Conservation (phyloP, 2,888 invertebrate genomes). For the Aleiodes testaceus region DNA sequence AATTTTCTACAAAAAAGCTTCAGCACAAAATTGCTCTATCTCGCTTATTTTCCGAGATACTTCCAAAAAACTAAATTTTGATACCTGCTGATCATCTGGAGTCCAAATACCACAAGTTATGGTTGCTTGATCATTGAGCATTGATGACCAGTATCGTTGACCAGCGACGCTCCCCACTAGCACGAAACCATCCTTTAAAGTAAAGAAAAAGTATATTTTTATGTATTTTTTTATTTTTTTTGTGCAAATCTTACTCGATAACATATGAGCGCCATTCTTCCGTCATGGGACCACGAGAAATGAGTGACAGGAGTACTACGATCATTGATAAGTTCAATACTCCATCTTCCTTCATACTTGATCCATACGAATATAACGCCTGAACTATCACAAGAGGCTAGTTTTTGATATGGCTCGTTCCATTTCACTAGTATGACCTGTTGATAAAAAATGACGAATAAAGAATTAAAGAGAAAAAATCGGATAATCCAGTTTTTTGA, state of each 20-base stretch:
- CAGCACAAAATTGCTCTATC: no score
- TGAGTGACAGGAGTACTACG: conserved; percentile 97
- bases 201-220: no score
- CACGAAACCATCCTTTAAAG: conserved; percentile 90
- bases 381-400: conserved; percentile 97
- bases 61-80: no score
- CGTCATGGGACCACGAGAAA: conserved; percentile 99
- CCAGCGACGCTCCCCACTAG: conserved; percentile 98
- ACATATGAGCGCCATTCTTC: conserved; percentile 97
- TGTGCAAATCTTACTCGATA: conserved; percentile 86
- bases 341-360: conserved; percentile 99
- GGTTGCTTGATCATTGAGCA: conserved; percentile 93
- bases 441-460: conserved; percentile 25
- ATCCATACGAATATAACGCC: conserved; percentile 99
- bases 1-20: no score
- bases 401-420: conserved; percentile 98
- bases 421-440: conserved; percentile 96
- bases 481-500: background rate
- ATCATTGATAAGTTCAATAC: conserved; percentile 98
- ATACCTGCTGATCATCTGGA: conserved; percentile 93
- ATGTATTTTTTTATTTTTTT: no score
- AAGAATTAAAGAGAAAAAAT: background rate
- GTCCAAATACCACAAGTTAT: conserved; percentile 99
- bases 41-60: background rate
- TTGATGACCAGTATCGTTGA: conserved; percentile 98